Evolutionary conservation across 2,113 vertebrate genomes (phyloP).

Genomic region (Campylorhamphus procurvoides): DNA sequence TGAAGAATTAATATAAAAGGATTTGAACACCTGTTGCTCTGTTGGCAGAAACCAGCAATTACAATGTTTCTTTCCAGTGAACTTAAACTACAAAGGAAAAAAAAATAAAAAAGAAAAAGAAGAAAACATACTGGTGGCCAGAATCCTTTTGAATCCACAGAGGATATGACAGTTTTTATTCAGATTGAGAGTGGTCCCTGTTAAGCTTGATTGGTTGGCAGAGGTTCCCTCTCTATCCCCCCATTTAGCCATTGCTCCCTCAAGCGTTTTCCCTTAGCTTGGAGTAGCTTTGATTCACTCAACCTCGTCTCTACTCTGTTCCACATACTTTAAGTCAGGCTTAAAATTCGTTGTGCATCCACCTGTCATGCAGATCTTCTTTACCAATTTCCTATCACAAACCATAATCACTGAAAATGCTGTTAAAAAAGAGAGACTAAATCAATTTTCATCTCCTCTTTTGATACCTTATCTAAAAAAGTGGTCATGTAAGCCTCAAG

Average conservation of each 20-base stretch:
- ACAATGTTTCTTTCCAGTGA: constrained; percentile 1
- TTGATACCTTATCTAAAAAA: background rate
- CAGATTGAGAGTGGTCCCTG: background rate
- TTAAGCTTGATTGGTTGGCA: background rate
- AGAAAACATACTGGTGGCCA: background rate
- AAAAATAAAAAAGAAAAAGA: background rate
- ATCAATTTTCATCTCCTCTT: background rate
- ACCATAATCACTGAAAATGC: background rate
- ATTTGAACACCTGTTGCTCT: constrained; percentile 58
- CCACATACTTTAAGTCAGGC: background rate
- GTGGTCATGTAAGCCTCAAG: background rate
- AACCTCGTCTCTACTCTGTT: background rate
- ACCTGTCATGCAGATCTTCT: background rate
- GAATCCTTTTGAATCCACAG: background rate
- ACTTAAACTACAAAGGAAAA: constrained; percentile 9
- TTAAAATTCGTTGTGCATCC: background rate
- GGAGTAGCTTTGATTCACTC: background rate
- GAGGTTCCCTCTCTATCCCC: background rate
- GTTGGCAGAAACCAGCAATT: constrained; percentile 47
- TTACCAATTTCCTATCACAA: background rate
- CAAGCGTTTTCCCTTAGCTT: background rate
- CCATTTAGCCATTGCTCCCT: background rate
- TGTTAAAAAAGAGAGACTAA: background rate
- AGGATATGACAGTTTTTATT: background rate
- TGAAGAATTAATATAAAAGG: constrained; percentile 62